These are phyloP conservation scores for Sarcophaga variegata DNA, from an alignment of 2,888 invertebrate genomes.

Conservation along the genomic window DNA sequence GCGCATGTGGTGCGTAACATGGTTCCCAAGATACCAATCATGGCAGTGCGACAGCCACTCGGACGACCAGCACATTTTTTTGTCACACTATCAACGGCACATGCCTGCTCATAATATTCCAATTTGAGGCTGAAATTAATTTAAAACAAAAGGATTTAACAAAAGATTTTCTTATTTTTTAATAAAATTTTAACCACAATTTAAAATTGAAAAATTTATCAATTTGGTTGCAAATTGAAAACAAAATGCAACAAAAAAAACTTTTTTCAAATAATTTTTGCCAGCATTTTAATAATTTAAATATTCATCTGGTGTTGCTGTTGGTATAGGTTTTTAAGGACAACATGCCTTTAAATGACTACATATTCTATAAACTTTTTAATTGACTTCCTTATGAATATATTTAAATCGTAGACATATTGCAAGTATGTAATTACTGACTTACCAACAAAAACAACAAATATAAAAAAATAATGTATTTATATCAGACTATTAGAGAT, in stretches of 20 bases:
- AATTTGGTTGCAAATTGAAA: neutral
- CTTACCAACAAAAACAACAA: no score
- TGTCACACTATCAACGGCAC: constrained; percentile 94
- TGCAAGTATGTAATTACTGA: constrained; percentile 56
- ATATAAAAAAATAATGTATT: constrained; percentile 9
- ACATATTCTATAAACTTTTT: constrained; percentile 39
- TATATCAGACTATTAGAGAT: constrained; percentile 19
- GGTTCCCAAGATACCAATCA: constrained; percentile 94
- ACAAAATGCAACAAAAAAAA: neutral
- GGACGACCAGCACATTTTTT: constrained; percentile 94
- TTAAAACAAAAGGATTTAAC: neutral
- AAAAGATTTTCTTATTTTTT: neutral
- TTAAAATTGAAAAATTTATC: neutral
- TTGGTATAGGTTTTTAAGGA: neutral
- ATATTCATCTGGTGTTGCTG: neutral
- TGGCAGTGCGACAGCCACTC: constrained; percentile 91
- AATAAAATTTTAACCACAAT: neutral
- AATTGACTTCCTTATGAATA: constrained; percentile 55
- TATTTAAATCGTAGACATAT: constrained; percentile 37
- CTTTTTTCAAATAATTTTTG: constrained; percentile 7
- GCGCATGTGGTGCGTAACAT: constrained; percentile 93
- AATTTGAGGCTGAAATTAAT: constrained; percentile 85
- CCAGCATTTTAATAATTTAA: constrained; percentile 16
- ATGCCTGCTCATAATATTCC: constrained; percentile 94
- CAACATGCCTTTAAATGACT: constrained; percentile 12